Evolutionary conservation across 2,888 invertebrate genomes (phyloP).

Genomic region (Mythimna lalbum): DNA sequence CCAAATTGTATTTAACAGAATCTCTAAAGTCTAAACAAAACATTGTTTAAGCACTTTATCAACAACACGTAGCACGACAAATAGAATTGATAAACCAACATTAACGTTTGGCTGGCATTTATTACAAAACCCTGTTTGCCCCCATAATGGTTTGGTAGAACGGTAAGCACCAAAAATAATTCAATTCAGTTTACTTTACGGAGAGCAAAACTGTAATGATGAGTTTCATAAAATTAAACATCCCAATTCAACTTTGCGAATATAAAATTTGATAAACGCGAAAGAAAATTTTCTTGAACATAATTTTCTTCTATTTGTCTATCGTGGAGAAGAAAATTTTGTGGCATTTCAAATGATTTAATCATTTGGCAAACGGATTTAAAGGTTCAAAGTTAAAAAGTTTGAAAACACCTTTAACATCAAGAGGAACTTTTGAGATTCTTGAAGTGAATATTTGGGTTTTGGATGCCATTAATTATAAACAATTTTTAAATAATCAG

Average conservation of each 20-base stretch:
- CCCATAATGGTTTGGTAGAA: conserved; percentile 36
- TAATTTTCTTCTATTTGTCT: conserved; percentile 54
- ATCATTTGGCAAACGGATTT: conserved; percentile 49
- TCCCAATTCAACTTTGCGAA: conserved; percentile 48
- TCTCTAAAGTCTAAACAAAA: conserved; percentile 28
- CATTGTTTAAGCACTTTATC: conserved; percentile 27
- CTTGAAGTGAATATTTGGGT: conserved; percentile 25
- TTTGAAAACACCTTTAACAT: conserved; percentile 47
- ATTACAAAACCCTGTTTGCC: conserved; percentile 45
- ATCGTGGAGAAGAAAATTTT: conserved; percentile 29
- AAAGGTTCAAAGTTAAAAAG: conserved; percentile 41
- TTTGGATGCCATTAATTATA: conserved; percentile 36
- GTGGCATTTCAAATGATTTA: conserved; percentile 50
- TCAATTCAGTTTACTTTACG: conserved; percentile 46
- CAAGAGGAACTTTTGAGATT: conserved; percentile 28
- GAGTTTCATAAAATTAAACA: conserved; percentile 44
- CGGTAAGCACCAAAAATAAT: conserved; percentile 41
- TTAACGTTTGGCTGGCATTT: conserved; percentile 35
- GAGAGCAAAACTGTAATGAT: conserved; percentile 40
- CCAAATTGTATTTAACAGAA: conserved; percentile 25
- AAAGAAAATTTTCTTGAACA: conserved; percentile 49
- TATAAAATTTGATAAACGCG: conserved; percentile 38
- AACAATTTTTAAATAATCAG: conserved; percentile 65
- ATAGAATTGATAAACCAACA: conserved; percentile 49
- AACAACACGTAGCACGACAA: no score